Percentiles rank a stretch among this genome's conserved stretches.
These are phyloP conservation scores for Aromia moschata DNA, from an alignment of 2,888 invertebrate species.

Conservation along the genomic window DNA sequence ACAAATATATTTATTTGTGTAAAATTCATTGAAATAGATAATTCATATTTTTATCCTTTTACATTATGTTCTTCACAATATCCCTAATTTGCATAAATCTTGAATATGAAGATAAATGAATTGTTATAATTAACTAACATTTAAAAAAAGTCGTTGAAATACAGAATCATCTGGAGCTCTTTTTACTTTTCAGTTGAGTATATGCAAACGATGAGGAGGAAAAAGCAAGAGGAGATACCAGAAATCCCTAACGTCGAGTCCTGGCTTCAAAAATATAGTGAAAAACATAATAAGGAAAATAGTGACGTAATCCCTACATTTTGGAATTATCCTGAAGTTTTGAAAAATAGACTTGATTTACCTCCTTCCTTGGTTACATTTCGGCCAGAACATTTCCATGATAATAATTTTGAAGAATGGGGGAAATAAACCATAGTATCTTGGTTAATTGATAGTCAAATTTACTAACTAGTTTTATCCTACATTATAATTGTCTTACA, in stretches of 20 bases:
- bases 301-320: slow-evolving; percentile 63
- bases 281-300: slow-evolving; percentile 53
- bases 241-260: slow-evolving; percentile 58
- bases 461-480: no score
- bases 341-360: slow-evolving; percentile 65
- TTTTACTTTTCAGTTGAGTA: slow-evolving; percentile 56
- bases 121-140: no score
- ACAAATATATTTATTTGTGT: no score
- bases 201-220: slow-evolving; percentile 49
- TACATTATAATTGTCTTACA: no score
- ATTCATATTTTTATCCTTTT: no score
- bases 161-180: no score
- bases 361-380: slow-evolving; percentile 72
- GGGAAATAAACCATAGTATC: slow-evolving; percentile 58
- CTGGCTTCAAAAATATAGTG: slow-evolving; percentile 60
- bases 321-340: slow-evolving; percentile 67
- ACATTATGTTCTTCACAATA: no score
- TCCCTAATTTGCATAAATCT: no score
- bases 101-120: no score
- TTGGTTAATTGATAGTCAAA: no score
- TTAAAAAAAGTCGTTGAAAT: no score
- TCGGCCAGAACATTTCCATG: slow-evolving; percentile 65
- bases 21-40: no score
- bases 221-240: slow-evolving; percentile 46
- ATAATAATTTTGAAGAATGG: slow-evolving; percentile 68